phyloP scores from a whole-genome alignment of 2,797 vertebrate genomes.

The Xenops minutus region DNA sequence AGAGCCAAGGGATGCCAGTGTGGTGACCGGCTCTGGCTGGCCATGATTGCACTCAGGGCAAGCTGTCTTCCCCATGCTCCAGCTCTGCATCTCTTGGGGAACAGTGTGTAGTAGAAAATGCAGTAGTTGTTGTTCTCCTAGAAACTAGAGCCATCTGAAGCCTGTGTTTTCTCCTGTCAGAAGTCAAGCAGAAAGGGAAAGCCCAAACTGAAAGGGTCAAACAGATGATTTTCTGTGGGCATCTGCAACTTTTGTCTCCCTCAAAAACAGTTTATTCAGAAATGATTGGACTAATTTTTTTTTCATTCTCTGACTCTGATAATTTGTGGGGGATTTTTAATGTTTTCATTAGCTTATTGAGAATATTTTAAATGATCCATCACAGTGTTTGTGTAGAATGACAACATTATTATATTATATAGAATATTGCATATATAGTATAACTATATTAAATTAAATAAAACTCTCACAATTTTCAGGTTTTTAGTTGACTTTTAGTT shows the following conservation, averaged over 20 bases:
- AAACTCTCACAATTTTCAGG: not conserved
- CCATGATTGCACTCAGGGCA: accelerated
- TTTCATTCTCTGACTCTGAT: not conserved
- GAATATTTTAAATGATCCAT: not conserved
- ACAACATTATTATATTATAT: not conserved
- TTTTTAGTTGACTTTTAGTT: not conserved
- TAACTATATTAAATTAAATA: not conserved
- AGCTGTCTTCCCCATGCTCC: not conserved
- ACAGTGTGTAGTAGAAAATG: accelerated
- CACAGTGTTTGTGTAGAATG: not conserved
- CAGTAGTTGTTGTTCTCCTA: not conserved
- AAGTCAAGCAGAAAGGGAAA: not conserved
- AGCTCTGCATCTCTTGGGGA: accelerated
- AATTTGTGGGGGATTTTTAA: accelerated
- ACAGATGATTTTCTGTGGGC: not conserved
- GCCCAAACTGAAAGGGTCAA: not conserved
- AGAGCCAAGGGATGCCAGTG: not conserved
- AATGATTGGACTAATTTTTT: not conserved
- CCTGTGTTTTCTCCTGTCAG: not conserved
- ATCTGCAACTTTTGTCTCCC: not conserved
- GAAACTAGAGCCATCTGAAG: not conserved
- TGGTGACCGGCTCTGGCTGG: accelerated
- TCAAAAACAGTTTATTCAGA: not conserved
- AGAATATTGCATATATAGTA: not conserved
- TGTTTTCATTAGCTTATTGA: not conserved